phyloP scores from a whole-genome alignment of 2,888 invertebrate genomes.

The Dynastes maya region DNA sequence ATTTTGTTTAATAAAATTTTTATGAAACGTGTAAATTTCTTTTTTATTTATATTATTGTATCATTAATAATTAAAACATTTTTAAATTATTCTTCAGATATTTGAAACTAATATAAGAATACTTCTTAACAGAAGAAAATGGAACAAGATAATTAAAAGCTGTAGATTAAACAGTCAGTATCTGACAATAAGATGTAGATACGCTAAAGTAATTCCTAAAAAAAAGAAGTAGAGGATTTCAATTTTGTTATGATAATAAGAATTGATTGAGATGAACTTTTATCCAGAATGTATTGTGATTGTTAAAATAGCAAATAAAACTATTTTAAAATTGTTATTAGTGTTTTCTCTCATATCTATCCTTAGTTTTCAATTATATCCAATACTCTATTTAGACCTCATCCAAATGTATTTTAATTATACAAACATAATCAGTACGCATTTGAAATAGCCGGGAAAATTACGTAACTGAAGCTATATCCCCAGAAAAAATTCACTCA shows the following conservation, averaged over 20 bases:
- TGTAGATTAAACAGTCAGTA: slow-evolving; percentile 50
- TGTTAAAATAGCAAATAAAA: slow-evolving; percentile 66
- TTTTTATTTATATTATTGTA: neutral
- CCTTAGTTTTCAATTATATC: too few species aligned
- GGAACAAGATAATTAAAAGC: slow-evolving; percentile 18
- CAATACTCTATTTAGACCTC: too few species aligned
- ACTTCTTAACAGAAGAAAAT: neutral
- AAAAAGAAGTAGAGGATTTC: slow-evolving; percentile 43
- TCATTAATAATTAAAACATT: neutral
- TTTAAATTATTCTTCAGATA: neutral
- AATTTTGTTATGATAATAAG: slow-evolving; percentile 59
- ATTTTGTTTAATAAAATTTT: neutral
- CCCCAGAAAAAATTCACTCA: too few species aligned
- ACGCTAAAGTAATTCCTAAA: slow-evolving; percentile 49
- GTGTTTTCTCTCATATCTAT: slow-evolving; percentile 1
- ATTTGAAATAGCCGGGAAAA: too few species aligned
- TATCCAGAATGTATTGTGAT: slow-evolving; percentile 65
- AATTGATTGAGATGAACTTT: slow-evolving; percentile 57
- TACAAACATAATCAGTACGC: too few species aligned
- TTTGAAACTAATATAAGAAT: neutral
- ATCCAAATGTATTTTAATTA: too few species aligned
- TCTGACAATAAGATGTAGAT: slow-evolving; percentile 62
- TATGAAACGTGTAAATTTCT: neutral
- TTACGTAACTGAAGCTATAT: too few species aligned
- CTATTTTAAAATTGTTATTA: slow-evolving; percentile 63